Conservation (phyloP, 2,888 invertebrate species). For the Trachelus troglodyta region DNA sequence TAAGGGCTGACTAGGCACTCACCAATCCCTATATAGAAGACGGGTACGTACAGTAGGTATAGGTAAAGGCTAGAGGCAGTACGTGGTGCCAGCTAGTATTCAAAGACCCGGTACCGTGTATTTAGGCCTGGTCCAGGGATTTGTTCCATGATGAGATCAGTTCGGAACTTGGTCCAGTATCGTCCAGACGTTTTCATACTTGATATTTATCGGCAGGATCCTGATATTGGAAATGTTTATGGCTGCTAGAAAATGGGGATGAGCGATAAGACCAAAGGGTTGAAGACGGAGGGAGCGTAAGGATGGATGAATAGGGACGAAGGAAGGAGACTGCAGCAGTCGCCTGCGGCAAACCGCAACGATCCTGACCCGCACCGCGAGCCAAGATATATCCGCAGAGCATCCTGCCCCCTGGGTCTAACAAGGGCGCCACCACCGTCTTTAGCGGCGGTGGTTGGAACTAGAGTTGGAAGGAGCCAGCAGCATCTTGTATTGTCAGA, state of each 20-base stretch:
- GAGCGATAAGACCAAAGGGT: conserved; percentile 29
- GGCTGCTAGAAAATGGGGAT: neutral
- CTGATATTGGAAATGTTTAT: no score
- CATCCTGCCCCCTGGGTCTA: conserved; percentile 33
- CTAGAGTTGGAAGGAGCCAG: conserved; percentile 39
- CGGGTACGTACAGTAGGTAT: no score
- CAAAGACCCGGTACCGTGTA: conserved; percentile 13
- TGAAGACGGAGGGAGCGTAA: conserved; percentile 22
- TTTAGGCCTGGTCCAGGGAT: conserved; percentile 19
- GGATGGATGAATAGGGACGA: conserved; percentile 13
- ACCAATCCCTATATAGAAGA: conserved; percentile 26
- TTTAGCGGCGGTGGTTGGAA: conserved; percentile 27
- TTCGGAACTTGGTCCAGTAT: no score
- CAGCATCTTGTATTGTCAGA: conserved; percentile 66
- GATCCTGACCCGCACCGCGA: conserved; percentile 37
- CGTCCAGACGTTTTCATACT: no score
- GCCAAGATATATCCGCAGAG: conserved; percentile 38
- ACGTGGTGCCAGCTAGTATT: neutral
- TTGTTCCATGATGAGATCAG: neutral
- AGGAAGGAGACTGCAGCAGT: conserved; percentile 48
- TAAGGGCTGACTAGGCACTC: conserved; percentile 65
- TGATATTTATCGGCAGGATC: no score
- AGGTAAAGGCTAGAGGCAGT: neutral
- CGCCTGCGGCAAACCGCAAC: conserved; percentile 58
- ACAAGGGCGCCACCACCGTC: conserved; percentile 14